Base-by-base conservation (phyloP, 2,888 invertebrate genomes). In the Phalera bucephala region DNA sequence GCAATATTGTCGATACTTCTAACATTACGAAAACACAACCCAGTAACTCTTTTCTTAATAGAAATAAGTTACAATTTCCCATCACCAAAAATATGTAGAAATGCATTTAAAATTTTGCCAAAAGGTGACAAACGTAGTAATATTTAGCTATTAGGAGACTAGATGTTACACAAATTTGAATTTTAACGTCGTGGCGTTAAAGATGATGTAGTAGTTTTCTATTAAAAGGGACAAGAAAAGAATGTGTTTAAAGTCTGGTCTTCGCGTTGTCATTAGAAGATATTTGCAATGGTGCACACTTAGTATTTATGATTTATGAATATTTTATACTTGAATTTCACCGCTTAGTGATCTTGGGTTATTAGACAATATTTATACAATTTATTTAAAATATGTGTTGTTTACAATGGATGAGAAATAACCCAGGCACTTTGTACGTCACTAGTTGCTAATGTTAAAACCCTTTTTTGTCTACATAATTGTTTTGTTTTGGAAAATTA, bases 211-310 rank as follows among this genome's bases (percentile, higher is more conserved):
- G 5, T 4, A 40, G n/a, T n/a, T n/a, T n/a, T n/a, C 12, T 15
- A 37, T 31, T 35, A 32, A 11, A 33, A 41, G 41, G 1, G 21
- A 33, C 36, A 45, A 29, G 21, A 40, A 41, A 52, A 52, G 23
- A 49, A 67, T 63, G 53, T 62, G 58, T 64, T 61, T 60, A 64
- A 66, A 64, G 68, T 63, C 64, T 62, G 61, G 54, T 62, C 64
- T 71, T 60, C 47, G 59, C 53, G 59, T 69, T 71, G 71, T 77
- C 70, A 72, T 76, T 74, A 72, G 54, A 52, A 60, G 59, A 68
- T 69, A 70, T 77, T 74, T 72, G 73, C 69, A 66, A 68, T 70
- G 64, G 52, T 60, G n/a, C 47, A 60, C 60, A 57, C 57, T 66
- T 56, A 50, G 54, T 59, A 67, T 67, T 61, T 62, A 60, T 59